Base-by-base conservation (phyloP, 30 jellyfish, hydroid and myxozoan species). In the Cassiopea andromeda region DNA sequence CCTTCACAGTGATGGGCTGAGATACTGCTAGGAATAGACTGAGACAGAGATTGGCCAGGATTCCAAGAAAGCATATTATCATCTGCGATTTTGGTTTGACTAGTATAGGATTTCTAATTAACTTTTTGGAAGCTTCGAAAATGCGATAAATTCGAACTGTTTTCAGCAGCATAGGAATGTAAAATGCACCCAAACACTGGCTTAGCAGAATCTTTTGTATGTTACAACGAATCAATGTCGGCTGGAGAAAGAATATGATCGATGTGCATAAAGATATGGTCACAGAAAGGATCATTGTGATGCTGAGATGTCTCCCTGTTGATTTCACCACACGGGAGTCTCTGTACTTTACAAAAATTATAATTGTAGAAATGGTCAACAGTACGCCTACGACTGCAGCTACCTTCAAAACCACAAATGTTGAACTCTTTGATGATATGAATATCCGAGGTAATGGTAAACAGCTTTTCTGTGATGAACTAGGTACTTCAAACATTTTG, bases 101-200 rank as follows among this genome's bases (percentile, higher is more conserved):
- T 4, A 87, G 79, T 50, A 74, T 27, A 46, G 92, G 92, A 46
- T 89, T 74, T 16, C 84, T 74, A 38, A 92, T 44, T 50, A 81
- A 80, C 48, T 85, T 92, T 8, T 50, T 75, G 14, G 98, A 85
- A 27, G 88, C 81, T 44, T 57, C 75, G 72, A 86, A 92, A 17
- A 81, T 81, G 67, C 97, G 94, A 71, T 93, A 93, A 60, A 93
- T 60, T 9, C 98, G 97, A 47, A 87, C 89, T 8, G 91, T 83
- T 78, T 87, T 87, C 15, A 93, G 77, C 15, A 93, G 90, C 19
- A 93, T 67, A 1, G 98, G 98, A 7, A 97, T 89, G 73, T 85
- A 93, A 60, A 88, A 88, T 8, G 77, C 74, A 13, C 94, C 74
- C 17, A 87, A 85, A 10, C 97, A 58, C 68, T 82, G 83, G 19